Conservation (phyloP, 2,888 invertebrate species). For the Opisthograptis luteolata region DNA sequence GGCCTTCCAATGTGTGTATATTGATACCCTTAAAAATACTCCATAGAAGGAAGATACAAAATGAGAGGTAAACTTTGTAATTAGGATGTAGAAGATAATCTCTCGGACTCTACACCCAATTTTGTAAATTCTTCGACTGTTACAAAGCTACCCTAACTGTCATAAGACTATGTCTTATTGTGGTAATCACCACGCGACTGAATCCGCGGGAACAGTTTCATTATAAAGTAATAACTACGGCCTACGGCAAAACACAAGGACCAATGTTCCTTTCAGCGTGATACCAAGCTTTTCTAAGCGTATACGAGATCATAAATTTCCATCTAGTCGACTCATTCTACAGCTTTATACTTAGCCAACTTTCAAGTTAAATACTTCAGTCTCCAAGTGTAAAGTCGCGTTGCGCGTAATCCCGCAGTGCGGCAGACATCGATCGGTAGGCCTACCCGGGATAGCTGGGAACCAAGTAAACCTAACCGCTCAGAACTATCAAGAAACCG, state of each 20-base stretch:
- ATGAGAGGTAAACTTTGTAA: too few species aligned
- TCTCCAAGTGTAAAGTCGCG: neutral
- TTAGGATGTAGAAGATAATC: too few species aligned
- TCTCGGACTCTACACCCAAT: too few species aligned
- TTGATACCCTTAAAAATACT: too few species aligned
- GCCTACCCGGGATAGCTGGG: slow-evolving; percentile 9
- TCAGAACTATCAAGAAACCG: neutral
- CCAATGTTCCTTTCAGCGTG: neutral
- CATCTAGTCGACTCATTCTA: neutral
- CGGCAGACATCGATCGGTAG: slow-evolving; percentile 24
- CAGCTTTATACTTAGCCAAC: neutral
- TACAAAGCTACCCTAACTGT: too few species aligned
- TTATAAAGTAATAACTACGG: too few species aligned
- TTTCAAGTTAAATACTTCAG: slow-evolving; percentile 3
- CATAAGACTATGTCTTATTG: too few species aligned
- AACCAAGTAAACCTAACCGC: neutral
- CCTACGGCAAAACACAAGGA: neutral
- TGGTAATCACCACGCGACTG: too few species aligned
- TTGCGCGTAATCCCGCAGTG: slow-evolving; percentile 22
- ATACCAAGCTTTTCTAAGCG: neutral
- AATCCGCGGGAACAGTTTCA: too few species aligned
- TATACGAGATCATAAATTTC: neutral
- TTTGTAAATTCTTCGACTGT: too few species aligned
- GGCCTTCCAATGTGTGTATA: too few species aligned
- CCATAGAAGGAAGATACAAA: too few species aligned